Base-by-base conservation (phyloP, 2,888 invertebrate species). In the Tenthredo distinguenda region DNA sequence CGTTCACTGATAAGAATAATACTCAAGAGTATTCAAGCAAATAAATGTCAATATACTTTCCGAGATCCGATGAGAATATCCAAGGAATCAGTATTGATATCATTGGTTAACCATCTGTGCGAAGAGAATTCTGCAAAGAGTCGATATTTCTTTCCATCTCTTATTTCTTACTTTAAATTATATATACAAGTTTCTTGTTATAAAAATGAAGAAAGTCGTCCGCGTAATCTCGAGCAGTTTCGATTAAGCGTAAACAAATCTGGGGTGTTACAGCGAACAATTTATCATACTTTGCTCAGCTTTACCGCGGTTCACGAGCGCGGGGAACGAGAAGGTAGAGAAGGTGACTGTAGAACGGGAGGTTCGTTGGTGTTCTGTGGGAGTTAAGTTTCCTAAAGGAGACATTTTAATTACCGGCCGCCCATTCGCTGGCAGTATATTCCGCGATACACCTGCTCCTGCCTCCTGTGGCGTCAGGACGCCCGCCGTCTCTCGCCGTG, bases 391-490 rank as follows among this genome's bases (percentile, higher is more conserved):
- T 89, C 89, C 88, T 90, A 87, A 87, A 89, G 91, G 89, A 89
- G 90, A 91, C 91, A 90, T 91, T 91, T 91, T 91, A 91, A 91
- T 91, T 91, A 91, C 90, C 88, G 88, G 85, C 88, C 88, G 87
- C 87, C 89, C 87, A 89, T 89, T 91, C 89, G 88, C 87, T 87
- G 86, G 87, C 86, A 86, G 89, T 90, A 88, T 90, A 90, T 88
- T 88, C 88, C 87, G 86, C 87, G 88, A 91, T 91, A 91, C 91
- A 91, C 91, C 92, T 91, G 91, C 89, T 89, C 88, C 90, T 88
- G 87, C 87, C 88, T 89, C 87, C 88, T 88, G 90, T 86, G 89
- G 89, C 89, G 89, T 89, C 88, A 89, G 86, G 62, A 82, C 62
- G 76, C 77, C 62, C 81, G 81, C 58, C 81, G 81, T 81, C 81